Evolutionary conservation across 2,888 invertebrate genomes (phyloP), one percentile per base, ranked within the genome.

Genomic region (Plagiodera versicolora): DNA sequence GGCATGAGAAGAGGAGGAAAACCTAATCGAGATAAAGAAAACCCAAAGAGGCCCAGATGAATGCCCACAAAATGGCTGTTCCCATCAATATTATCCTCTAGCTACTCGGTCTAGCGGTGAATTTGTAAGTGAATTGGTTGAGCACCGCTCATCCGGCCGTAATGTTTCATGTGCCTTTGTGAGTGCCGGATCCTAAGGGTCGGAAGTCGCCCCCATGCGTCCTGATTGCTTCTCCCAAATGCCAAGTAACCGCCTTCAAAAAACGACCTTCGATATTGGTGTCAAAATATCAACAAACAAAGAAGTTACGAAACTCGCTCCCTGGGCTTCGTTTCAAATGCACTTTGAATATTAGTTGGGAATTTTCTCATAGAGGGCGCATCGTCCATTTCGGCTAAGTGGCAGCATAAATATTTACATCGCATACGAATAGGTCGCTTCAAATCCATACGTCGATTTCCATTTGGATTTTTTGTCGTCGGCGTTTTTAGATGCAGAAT

Each of bases 151-250:
- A 70, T 72, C 72, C 70, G 70, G 71, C 57, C 53, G 61, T 11
- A 11, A 61, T 72, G 70, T 72, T 73, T 73, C 72, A 72, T 72
- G 65, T 67, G 66, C 69, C 68, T 70, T 72, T 69, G 71, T 69
- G 67, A 67, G 61, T 73, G 72, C 44, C 61, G 58, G 66, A 66
- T 66, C 66, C 67, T 66, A 65, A 66, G 63, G 65, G 63, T 71
- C 72, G 74, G 74, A 74, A 72, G 70, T 69, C 65, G 63, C 60
- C 24, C 6, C 4, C 6, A 24, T 24, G 24, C 24, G 6, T 24
- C 32, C 32, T 32, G 32, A 32, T 32, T 32, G 11, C 32, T 32
- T 32, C 32, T 11, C 11, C 32, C 9, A 11, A 11, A 6, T 32
- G 24, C 24, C 24, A 3, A 24, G 3, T 5, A 6, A 24, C 24